Base-by-base conservation (phyloP, 2,113 vertebrate genomes). In the Pitta sordida region DNA sequence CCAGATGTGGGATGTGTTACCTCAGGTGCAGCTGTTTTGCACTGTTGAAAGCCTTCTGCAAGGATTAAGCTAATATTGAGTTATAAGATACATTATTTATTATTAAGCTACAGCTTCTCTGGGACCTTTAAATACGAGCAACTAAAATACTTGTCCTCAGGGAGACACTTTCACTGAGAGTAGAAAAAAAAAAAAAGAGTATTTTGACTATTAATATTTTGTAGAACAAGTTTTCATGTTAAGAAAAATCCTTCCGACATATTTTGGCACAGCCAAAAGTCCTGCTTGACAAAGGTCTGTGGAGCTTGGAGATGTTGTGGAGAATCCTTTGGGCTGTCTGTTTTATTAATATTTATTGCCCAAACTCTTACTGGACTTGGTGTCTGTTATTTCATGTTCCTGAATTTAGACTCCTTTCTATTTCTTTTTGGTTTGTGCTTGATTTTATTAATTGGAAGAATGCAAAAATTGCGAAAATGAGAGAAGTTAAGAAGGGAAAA, bases 81-180 rank as follows among this genome's bases (percentile, higher is more conserved):
- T 19, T 58, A 11, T 36, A 44, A 74, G 19, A 1, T 32, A 16
- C 11, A 13, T 29, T 73, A 23, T 69, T 93, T 77, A 13, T 76
- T 43, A 26, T n/a, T 76, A 44, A 69, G 19, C 36, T 43, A 6
- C 30, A 37, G 41, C 39, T 86, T 64, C 62, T 80, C 48, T 6
- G 14, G 49, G 37, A 60, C 27, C 14, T 26, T 52, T 56, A 51
- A 55, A 44, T 22, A 10, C 15, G 18, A 77, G 36, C 20, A 55
- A 56, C 18, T 88, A 1, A 71, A 76, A 11, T 32, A 44, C 53
- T 62, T 86, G 34, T 80, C 76, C 80, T 91, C 21, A 24, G 39
- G 76, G 71, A 69, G 63, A 36, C 4, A 1, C 34, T 68, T 82
- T 26, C 9, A 29, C 0, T 1, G 53, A 30, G 3, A 0, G 6